Conservation (phyloP, 2,113 vertebrate species). For the Diadophis punctatus region DNA sequence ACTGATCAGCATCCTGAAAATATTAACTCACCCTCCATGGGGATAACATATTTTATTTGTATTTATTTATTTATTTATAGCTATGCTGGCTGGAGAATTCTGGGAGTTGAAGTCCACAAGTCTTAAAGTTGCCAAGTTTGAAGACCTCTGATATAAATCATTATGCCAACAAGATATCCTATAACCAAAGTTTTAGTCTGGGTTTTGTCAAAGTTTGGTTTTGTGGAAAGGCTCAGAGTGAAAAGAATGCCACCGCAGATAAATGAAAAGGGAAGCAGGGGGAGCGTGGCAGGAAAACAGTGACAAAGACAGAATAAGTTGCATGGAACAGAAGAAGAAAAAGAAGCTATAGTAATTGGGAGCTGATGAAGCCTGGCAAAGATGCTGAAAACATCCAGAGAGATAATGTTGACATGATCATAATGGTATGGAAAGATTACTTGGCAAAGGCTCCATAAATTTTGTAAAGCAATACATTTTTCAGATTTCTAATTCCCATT, state of each 20-base stretch:
- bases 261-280: background rate
- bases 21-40: background rate
- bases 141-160: background rate
- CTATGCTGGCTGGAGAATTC: no score
- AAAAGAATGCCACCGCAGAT: background rate
- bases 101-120: no score
- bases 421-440: background rate
- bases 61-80: no score
- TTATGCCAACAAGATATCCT: background rate
- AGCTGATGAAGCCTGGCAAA: background rate
- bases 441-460: background rate
- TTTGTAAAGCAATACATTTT: background rate
- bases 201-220: background rate
- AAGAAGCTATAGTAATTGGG: background rate
- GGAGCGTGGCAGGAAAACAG: background rate
- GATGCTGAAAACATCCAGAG: background rate
- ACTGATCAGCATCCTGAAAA: background rate
- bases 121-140: no score
- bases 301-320: background rate
- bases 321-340: background rate
- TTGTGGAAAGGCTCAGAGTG: background rate
- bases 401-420: background rate
- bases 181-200: background rate
- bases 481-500: background rate
- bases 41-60: background rate